Percentiles rank a stretch among this genome's conserved stretches.
phyloP scores from a whole-genome alignment of 2,113 vertebrate genomes.

The Muntiacus muntjak region DNA sequence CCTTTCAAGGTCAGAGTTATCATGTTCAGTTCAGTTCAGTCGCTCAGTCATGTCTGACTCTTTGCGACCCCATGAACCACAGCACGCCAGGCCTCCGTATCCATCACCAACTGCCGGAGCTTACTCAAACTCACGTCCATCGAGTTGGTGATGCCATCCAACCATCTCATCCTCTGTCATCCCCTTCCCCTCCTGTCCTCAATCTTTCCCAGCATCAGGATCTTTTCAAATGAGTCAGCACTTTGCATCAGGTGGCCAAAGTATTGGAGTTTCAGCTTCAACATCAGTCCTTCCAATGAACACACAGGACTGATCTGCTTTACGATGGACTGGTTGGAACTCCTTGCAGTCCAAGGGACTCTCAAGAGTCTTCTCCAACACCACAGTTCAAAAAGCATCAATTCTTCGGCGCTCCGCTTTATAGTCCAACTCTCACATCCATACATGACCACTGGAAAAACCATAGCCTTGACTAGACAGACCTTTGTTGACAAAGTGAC shows the following conservation, averaged over 20 bases:
- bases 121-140: not conserved
- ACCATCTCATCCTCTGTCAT: not conserved
- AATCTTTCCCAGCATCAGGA: not conserved
- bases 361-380: not conserved
- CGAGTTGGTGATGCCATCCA: not conserved
- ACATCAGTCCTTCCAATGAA: not conserved
- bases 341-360: not conserved
- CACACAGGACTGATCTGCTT: not conserved
- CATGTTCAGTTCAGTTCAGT: not conserved
- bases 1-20: not conserved
- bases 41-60: accelerated
- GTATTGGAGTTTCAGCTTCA: not conserved
- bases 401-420: accelerated
- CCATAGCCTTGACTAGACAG: not conserved
- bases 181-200: not conserved
- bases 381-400: not conserved
- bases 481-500: not conserved
- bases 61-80: not conserved
- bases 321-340: not conserved
- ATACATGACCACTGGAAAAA: not conserved
- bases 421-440: not conserved
- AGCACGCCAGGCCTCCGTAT: not conserved
- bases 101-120: not conserved
- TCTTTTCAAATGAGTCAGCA: not conserved
- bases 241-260: not conserved